These are phyloP conservation scores for Limulus polyphemus DNA, from an alignment of 2,888 invertebrate species.

Conservation along the genomic window DNA sequence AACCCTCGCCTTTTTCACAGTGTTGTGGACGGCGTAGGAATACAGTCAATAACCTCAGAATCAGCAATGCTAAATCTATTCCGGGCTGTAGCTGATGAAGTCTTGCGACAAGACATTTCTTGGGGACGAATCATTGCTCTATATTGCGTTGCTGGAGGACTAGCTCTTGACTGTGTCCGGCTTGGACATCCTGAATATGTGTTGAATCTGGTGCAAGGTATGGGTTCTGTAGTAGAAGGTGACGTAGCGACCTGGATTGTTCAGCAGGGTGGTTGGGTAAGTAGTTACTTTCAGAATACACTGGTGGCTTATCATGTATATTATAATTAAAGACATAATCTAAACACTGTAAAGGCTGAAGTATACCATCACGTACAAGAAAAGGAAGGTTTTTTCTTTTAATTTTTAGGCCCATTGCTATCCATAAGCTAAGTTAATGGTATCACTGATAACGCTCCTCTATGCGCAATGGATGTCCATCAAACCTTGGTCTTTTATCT, in stretches of 20 bases:
- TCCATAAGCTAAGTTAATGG: too few species aligned
- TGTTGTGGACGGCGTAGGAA: slow-evolving; percentile 20
- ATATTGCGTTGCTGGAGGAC: slow-evolving; percentile 66
- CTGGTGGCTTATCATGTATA: too few species aligned
- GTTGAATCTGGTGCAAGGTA: slow-evolving; percentile 59
- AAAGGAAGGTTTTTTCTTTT: too few species aligned
- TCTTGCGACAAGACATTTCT: slow-evolving; percentile 45
- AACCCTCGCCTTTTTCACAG: slow-evolving; percentile 19
- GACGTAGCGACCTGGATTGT: slow-evolving; percentile 64
- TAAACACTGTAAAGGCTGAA: too few species aligned
- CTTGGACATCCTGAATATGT: slow-evolving; percentile 63
- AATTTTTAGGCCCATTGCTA: too few species aligned
- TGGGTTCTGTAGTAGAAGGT: slow-evolving; percentile 57
- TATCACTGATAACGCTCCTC: too few species aligned
- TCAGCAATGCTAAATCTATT: slow-evolving; percentile 48
- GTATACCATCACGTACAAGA: too few species aligned
- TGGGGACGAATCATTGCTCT: slow-evolving; percentile 53
- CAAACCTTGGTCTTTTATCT: too few species aligned
- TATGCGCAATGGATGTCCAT: too few species aligned
- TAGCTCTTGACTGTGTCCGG: slow-evolving; percentile 61
- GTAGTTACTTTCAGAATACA: not conserved
- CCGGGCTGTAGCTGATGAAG: slow-evolving; percentile 55
- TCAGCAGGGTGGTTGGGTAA: slow-evolving; percentile 69
- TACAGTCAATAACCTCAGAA: slow-evolving; percentile 22
- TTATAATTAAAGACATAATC: too few species aligned